Evolutionary conservation across 1,140 invertebrate genomes (phyloP).

Genomic region (Zaprionus camerounensis): DNA sequence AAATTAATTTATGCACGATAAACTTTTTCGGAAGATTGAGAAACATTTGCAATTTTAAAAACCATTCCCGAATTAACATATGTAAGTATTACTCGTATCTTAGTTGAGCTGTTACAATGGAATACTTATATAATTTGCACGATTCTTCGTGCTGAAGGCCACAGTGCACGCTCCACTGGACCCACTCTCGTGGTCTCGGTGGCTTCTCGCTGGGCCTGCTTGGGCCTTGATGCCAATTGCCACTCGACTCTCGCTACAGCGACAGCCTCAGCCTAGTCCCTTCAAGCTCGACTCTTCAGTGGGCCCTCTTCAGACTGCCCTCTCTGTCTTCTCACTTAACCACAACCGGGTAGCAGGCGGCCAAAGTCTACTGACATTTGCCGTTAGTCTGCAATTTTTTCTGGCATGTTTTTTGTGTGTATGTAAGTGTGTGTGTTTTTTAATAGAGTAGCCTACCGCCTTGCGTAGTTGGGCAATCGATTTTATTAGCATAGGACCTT

Average conservation of each 20-base stretch:
- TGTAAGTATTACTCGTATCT: conserved; percentile 6
- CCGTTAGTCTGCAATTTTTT: conserved; percentile 36
- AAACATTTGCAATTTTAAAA: not conserved
- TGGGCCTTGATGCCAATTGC: conserved; percentile 59
- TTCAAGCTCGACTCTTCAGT: conserved; percentile 5
- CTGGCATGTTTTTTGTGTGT: conserved; percentile 35
- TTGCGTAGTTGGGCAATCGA: conserved; percentile 50
- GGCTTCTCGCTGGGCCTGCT: conserved; percentile 19
- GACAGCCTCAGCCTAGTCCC: not conserved
- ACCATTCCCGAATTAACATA: not conserved
- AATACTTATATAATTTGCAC: not conserved
- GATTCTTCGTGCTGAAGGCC: conserved; percentile 11
- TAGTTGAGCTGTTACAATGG: conserved; percentile 5
- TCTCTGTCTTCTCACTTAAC: not conserved
- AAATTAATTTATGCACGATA: not conserved
- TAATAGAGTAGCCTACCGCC: conserved; percentile 22
- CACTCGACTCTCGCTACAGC: conserved; percentile 57
- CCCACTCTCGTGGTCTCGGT: conserved; percentile 3
- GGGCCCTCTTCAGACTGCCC: not conserved
- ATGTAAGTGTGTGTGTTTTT: conserved; percentile 32
- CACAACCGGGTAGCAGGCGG: not conserved
- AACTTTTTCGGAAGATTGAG: not conserved
- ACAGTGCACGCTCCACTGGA: conserved; percentile 34
- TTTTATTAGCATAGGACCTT: conserved; percentile 55
- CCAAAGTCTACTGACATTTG: conserved; percentile 50